Base-by-base conservation (phyloP, 2,113 vertebrate species). In the Noturus placidus region DNA sequence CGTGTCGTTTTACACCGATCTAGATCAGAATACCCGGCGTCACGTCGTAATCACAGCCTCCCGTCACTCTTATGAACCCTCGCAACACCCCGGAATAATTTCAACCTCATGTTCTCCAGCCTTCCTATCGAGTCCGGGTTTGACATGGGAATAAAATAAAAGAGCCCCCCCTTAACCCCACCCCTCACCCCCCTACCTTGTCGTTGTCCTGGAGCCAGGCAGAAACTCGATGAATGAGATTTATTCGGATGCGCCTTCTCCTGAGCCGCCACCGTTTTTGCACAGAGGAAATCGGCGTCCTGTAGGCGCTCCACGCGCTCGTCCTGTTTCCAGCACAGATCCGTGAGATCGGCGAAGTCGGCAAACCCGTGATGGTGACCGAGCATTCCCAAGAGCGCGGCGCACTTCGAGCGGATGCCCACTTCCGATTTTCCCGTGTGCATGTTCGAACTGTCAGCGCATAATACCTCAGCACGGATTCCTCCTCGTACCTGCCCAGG, bases 371-470 rank as follows among this genome's bases (percentile, higher is more conserved):
- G 95, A 91, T 95, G 95, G 93, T 93, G 94, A 89, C 94, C 95
- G 87, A 95, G 92, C 95, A 92, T 96, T 92, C 94, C 95, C 92
- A 95, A 89, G 90, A 94, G 91, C 83, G 94, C 90, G 9, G 94
- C 90, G 87, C 92, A 93, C 90, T 92, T 93, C 90, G 69, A 54
- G 52, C 93, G 92, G 92, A 94, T 96, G 52, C 94, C 92, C 86
- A 88, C 88, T 89, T 91, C 94, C 42, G 91, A 88, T 88, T 92
- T 93, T 88, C 94, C 95, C 69, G 93, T 91, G 92, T 93, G 93
- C 91, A 89, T 94, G 83, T 86, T 89, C 86, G 54, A 87, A 91
- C 59, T 65, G 89, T 92, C 91, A 90, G 87, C 89, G 35, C 85
- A 89, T 76, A 65, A 59, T 33, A 22, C n/a, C 20, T 65, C 67